Base-by-base conservation (phyloP, 2,797 vertebrate species). In the Valencia hispanica region DNA sequence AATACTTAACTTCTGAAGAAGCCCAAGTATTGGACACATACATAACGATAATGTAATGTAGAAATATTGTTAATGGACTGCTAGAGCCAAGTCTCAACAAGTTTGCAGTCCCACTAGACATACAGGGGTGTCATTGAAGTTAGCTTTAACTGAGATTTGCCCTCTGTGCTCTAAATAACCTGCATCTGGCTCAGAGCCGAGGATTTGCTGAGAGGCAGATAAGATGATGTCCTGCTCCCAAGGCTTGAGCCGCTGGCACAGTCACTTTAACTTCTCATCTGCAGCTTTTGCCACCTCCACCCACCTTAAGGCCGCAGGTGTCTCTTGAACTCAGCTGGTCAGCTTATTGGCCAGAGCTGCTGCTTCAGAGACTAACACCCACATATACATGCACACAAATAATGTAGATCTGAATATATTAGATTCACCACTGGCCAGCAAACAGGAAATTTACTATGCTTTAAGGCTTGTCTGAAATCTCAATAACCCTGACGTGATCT, bases 151-250 rank as follows among this genome's bases (percentile, higher is more conserved):
- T 87, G 77, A 87, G 63, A 70, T 53, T 74, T 73, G n/a, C 68
- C 78, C 69, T 75, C 75, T 34, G 71, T 51, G 55, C 76, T 79
- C 71, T 77, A 63, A 79, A 75, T 78, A 82, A 85, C 82, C 86
- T 83, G 75, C 55, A 75, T 80, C 76, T 69, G 73, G 80, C 86
- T 85, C 74, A 59, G 77, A 76, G 81, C 79, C 87, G 81, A 78
- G 74, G 77, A 83, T 88, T 73, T 36, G 41, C 79, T 72, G 74
- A 81, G 74, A 83, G 83, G 85, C 78, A 83, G 86, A 92, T 90
- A 88, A 90, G 84, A 89, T 80, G 75, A 25, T 43, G 70, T 22
- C 74, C 70, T 0, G 45, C 45, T 74, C 85, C 81, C 8, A 20
- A 74, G 85, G 85, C 80, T 74, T 88, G 75, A 59, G 71, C 82